Percentiles rank a stretch among this genome's conserved stretches.
These are phyloP conservation scores for Vultur gryphus DNA, from an alignment of 2,797 vertebrate genomes.

Conservation along the genomic window DNA sequence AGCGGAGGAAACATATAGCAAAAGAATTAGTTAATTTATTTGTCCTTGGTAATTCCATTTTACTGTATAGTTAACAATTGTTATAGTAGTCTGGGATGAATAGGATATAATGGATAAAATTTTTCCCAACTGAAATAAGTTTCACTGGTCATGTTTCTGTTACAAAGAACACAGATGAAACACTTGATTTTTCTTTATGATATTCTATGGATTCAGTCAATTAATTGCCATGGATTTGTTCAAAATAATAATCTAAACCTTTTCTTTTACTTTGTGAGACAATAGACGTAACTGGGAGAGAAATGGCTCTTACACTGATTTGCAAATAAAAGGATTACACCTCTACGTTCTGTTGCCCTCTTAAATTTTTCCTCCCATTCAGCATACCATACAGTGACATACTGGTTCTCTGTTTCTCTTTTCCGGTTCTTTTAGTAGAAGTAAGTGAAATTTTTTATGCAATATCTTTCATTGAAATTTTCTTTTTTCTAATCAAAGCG, in stretches of 20 bases:
- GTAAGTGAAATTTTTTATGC: background rate
- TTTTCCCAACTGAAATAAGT: background rate
- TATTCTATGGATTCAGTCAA: background rate
- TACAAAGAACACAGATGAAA: background rate
- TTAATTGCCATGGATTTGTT: background rate
- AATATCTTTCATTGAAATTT: background rate
- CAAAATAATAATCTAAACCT: background rate
- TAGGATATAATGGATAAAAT: background rate
- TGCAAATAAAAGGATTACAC: background rate
- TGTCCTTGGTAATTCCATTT: conserved; percentile 23
- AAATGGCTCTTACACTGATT: background rate
- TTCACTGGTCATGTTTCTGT: background rate
- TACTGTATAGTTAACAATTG: conserved; percentile 8
- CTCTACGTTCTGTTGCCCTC: background rate
- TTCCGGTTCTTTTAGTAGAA: background rate
- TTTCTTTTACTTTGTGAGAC: background rate
- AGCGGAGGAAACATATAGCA: background rate
- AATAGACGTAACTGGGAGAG: background rate
- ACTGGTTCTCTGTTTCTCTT: background rate
- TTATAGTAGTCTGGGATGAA: background rate
- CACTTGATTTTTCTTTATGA: background rate
- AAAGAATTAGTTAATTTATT: background rate
- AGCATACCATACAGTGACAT: background rate
- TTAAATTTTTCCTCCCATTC: background rate
- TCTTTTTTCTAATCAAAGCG: background rate